phyloP scores from a whole-genome alignment of 2,888 invertebrate genomes.

The Diachrysia chrysitis region DNA sequence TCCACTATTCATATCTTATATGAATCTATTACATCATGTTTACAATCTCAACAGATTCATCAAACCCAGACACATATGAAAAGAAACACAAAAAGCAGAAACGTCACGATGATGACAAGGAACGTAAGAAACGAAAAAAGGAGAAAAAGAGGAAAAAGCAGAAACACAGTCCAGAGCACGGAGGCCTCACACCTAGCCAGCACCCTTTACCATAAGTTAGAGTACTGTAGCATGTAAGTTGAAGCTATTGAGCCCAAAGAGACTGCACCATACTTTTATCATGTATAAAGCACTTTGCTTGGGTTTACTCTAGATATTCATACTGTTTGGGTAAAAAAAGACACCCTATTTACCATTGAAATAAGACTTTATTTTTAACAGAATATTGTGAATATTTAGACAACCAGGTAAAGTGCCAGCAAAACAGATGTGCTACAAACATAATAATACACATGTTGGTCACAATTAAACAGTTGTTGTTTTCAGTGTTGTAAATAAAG shows the following conservation, averaged over 20 bases:
- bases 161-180: constrained; percentile 97
- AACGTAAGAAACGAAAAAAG: constrained; percentile 97
- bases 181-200: constrained; percentile 89
- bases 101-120: constrained; percentile 97
- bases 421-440: constrained; percentile 34
- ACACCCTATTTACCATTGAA: neutral
- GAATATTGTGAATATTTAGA: constrained; percentile 1
- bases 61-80: constrained; percentile 95
- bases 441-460: constrained; percentile 34
- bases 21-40: neutral
- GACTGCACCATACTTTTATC: constrained; percentile 56
- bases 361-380: neutral
- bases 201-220: constrained; percentile 76
- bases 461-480: constrained; percentile 11
- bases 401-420: neutral
- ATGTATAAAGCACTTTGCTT: constrained; percentile 1
- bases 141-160: constrained; percentile 98
- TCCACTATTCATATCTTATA: neutral
- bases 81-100: constrained; percentile 99
- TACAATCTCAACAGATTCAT: constrained; percentile 83
- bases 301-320: neutral
- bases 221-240: constrained; percentile 51
- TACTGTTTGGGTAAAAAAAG: neutral
- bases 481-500: constrained; percentile 27
- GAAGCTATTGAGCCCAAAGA: constrained; percentile 74